A percentile compares a stretch with the other conserved stretches of the same genome.
phyloP scores from a whole-genome alignment of 2,113 vertebrate genomes.

The Cinclus cinclus region DNA sequence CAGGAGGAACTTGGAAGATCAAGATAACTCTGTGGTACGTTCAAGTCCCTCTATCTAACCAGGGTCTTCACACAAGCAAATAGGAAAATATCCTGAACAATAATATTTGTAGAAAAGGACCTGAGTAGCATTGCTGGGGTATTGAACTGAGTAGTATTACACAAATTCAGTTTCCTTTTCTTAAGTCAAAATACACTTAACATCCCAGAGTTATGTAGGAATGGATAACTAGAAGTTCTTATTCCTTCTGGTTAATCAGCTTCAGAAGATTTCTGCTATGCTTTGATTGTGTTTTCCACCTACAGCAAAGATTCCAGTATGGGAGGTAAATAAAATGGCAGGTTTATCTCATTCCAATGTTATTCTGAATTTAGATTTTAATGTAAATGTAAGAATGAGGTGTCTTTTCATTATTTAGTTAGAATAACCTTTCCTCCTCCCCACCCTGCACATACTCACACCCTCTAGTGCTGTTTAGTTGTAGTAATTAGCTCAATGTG shows the following conservation, averaged over 20 bases:
- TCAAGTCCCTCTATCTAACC: background rate
- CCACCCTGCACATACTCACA: background rate
- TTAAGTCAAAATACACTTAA: background rate
- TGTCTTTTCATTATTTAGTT: background rate
- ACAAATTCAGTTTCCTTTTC: background rate
- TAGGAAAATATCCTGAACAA: background rate
- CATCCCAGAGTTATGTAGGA: background rate
- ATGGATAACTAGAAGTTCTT: background rate
- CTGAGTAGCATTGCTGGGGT: background rate
- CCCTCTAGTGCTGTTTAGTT: constrained; percentile 67
- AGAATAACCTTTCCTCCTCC: background rate
- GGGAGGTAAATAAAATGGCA: background rate
- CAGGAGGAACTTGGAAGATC: background rate
- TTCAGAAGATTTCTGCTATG: background rate
- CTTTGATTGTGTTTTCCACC: background rate
- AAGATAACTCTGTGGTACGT: background rate
- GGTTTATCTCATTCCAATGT: background rate
- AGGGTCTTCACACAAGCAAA: background rate
- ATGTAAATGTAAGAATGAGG: constrained; percentile 4
- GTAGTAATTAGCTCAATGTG: constrained; percentile 86
- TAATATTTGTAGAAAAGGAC: background rate
- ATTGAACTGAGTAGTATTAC: rapidly evolving
- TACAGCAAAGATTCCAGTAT: background rate
- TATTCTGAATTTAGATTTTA: constrained; percentile 2
- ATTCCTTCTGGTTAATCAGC: background rate